A percentile compares a stretch with the other conserved stretches of the same genome.
These are phyloP conservation scores for Stegodyphus dumicola DNA, from an alignment of 1,140 invertebrate genomes.

Conservation along the genomic window DNA sequence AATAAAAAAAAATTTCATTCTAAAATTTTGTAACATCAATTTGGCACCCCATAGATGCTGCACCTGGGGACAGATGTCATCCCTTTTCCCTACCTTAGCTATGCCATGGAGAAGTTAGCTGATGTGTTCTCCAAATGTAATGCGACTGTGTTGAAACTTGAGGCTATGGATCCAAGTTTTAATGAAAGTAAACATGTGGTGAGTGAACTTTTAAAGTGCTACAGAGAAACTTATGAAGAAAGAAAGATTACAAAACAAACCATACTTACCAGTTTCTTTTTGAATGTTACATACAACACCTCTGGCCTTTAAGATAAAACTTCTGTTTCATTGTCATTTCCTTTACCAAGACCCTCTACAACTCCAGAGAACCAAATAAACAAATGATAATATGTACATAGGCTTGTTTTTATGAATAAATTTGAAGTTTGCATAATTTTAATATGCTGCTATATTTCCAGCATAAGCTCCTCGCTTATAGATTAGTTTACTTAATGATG, in stretches of 20 bases:
- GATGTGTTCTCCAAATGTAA: not conserved
- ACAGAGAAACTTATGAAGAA: not conserved
- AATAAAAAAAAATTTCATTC: too few relatives aligned
- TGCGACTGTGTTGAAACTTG: not conserved
- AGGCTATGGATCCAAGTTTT: not conserved
- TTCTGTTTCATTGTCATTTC: not conserved
- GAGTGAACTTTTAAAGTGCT: not conserved
- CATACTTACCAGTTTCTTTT: not conserved
- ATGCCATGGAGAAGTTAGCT: not conserved
- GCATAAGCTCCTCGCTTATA: not conserved
- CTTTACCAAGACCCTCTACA: not conserved
- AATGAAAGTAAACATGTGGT: not conserved
- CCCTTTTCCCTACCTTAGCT: not conserved
- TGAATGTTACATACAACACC: not conserved
- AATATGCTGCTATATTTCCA: not conserved
- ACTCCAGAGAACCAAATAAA: not conserved
- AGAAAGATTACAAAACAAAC: not conserved
- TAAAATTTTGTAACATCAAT: too few relatives aligned
- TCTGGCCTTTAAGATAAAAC: not conserved
- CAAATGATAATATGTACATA: not conserved
- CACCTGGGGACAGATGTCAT: too few relatives aligned
- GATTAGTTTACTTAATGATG: not conserved
- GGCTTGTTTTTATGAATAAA: not conserved
- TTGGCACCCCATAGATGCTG: too few relatives aligned
- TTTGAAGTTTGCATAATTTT: not conserved